phyloP scores from a whole-genome alignment of 2,888 invertebrate genomes.

The Oxystoma pomonae region DNA sequence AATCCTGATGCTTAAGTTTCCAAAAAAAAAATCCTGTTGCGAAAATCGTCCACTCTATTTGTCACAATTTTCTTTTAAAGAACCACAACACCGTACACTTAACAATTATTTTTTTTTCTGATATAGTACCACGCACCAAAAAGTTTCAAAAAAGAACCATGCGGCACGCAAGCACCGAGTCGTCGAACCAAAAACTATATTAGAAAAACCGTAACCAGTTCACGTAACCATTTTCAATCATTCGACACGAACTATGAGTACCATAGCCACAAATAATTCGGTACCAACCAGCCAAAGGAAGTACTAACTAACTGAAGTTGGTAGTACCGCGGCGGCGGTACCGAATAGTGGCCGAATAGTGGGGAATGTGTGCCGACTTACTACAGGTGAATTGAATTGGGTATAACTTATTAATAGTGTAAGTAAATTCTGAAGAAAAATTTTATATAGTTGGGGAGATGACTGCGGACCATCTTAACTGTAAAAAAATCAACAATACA shows the following conservation, averaged over 20 bases:
- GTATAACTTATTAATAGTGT: neutral
- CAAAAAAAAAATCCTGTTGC: too few relatives aligned
- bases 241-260: neutral
- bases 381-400: neutral
- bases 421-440: neutral
- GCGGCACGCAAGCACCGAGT: neutral
- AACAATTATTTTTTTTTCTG: neutral
- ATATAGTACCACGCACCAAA: neutral
- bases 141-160: neutral
- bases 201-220: neutral
- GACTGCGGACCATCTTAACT: too few relatives aligned
- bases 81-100: too few relatives aligned
- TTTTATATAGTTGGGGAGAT: neutral
- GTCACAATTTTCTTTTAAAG: too few relatives aligned
- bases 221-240: neutral
- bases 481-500: too few relatives aligned
- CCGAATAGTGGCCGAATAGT: neutral
- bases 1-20: too few relatives aligned
- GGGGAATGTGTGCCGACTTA: neutral
- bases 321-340: neutral
- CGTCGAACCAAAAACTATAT: neutral
- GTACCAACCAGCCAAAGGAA: neutral
- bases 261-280: neutral
- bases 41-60: too few relatives aligned
- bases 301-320: neutral